Conservation (phyloP, 2,888 invertebrate genomes). For the Xanthia togata region DNA sequence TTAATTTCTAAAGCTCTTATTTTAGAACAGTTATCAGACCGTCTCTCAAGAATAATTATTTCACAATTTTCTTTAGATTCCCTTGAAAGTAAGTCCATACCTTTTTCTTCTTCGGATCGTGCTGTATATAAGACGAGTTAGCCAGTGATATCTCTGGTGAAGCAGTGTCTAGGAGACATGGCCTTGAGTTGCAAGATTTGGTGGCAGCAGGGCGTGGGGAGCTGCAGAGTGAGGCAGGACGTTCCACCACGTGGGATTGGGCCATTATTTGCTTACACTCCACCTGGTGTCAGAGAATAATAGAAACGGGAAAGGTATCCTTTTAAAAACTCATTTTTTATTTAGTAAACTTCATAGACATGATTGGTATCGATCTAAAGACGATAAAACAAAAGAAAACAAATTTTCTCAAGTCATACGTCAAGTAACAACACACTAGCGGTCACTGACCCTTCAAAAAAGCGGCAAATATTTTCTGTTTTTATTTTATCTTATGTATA, state of each 20-base stretch:
- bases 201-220: slow-evolving; percentile 93
- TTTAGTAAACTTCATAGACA: too few relatives aligned
- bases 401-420: too few relatives aligned
- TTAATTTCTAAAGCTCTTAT: not conserved
- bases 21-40: not conserved
- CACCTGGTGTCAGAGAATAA: slow-evolving; percentile 82
- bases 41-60: too few relatives aligned
- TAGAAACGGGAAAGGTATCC: slow-evolving; percentile 69
- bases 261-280: slow-evolving; percentile 98
- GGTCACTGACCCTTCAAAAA: too few relatives aligned
- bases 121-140: slow-evolving; percentile 95
- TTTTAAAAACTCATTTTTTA: too few relatives aligned
- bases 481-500: too few relatives aligned
- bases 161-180: slow-evolving; percentile 93
- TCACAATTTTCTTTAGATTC: not conserved
- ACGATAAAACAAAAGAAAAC: too few relatives aligned
- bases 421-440: too few relatives aligned
- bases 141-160: slow-evolving; percentile 94
- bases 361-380: too few relatives aligned
- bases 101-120: slow-evolving; percentile 95
- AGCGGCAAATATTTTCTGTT: too few relatives aligned
- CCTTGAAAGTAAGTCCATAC: slow-evolving; percentile 69
- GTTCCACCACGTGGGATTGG: slow-evolving; percentile 96
- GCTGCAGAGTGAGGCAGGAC: slow-evolving; percentile 94
- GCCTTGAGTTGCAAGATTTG: slow-evolving; percentile 96